These are phyloP conservation scores for Neocrepidodera transversa DNA, from an alignment of 2,888 invertebrate species.

Conservation along the genomic window DNA sequence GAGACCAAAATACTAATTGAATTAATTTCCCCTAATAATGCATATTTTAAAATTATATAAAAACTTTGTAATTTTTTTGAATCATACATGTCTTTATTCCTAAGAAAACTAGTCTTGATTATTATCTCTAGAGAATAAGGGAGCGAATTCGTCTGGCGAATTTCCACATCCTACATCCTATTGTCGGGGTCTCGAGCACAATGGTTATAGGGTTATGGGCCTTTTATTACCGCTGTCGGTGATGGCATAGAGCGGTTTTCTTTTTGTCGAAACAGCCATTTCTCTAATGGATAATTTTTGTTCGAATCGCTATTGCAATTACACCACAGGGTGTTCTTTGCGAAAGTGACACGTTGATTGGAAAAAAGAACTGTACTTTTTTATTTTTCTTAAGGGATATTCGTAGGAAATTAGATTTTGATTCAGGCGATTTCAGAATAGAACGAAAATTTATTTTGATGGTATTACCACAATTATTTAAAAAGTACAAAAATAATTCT, in stretches of 20 bases:
- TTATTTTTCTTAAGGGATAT: too few species aligned
- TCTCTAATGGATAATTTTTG: slow-evolving; percentile 8
- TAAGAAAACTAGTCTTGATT: too few species aligned
- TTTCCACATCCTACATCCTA: neutral
- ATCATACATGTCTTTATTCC: too few species aligned
- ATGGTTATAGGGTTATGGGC: neutral
- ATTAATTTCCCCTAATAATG: too few species aligned
- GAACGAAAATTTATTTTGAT: too few species aligned
- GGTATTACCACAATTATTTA: too few species aligned
- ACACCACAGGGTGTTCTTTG: slow-evolving; percentile 5
- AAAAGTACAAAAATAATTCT: too few species aligned
- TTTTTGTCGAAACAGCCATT: slow-evolving; percentile 4
- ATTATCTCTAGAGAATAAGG: neutral
- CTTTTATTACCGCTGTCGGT: neutral
- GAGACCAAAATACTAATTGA: too few species aligned
- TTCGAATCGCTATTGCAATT: slow-evolving; percentile 2
- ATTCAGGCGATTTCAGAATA: neutral
- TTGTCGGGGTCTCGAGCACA: neutral
- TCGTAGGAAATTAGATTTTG: too few species aligned
- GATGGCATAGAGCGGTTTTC: neutral
- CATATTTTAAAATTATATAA: too few species aligned
- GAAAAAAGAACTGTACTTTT: too few species aligned
- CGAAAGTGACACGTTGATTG: neutral
- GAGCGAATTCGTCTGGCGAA: neutral
- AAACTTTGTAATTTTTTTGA: too few species aligned